A percentile compares a stretch with the other conserved stretches of the same genome.
phyloP scores from a whole-genome alignment of 2,888 invertebrate genomes.

The Andricus curvator region DNA sequence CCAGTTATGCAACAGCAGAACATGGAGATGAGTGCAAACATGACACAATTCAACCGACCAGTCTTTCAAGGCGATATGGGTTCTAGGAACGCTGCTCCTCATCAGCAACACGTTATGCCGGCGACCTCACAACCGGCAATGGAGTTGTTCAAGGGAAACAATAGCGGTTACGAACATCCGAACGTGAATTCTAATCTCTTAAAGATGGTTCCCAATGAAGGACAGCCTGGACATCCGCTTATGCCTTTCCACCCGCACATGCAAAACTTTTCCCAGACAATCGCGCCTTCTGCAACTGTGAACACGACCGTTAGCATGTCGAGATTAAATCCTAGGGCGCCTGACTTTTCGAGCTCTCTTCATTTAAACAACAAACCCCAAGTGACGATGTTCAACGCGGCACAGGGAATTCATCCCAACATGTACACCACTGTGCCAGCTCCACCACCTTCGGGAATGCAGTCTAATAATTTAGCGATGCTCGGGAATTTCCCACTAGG shows the following conservation, averaged over 20 bases:
- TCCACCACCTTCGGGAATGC: slow-evolving; percentile 67
- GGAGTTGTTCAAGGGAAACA: slow-evolving; percentile 70
- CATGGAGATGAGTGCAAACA: slow-evolving; percentile 63
- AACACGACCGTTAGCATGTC: slow-evolving; percentile 81
- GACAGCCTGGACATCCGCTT: slow-evolving; percentile 65
- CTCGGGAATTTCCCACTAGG: slow-evolving; percentile 71
- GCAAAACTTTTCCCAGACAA: slow-evolving; percentile 70
- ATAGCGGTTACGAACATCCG: slow-evolving; percentile 67
- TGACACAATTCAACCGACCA: slow-evolving; percentile 69
- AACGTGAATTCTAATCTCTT: slow-evolving; percentile 75
- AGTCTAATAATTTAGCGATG: slow-evolving; percentile 71
- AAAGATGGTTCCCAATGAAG: slow-evolving; percentile 77
- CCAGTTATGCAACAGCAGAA: slow-evolving; percentile 70
- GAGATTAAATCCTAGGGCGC: slow-evolving; percentile 89
- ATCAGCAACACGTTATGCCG: slow-evolving; percentile 68
- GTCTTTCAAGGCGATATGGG: slow-evolving; percentile 69
- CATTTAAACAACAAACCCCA: slow-evolving; percentile 75
- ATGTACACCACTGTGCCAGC: slow-evolving; percentile 72
- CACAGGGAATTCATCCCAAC: slow-evolving; percentile 67
- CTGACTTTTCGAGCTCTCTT: slow-evolving; percentile 84
- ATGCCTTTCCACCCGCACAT: slow-evolving; percentile 72
- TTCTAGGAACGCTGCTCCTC: slow-evolving; percentile 61
- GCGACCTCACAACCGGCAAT: slow-evolving; percentile 69
- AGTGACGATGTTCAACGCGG: slow-evolving; percentile 71
- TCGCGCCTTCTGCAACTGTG: slow-evolving; percentile 69